phyloP scores from a whole-genome alignment of 2,888 invertebrate species.

The Crocallis elinguaria region DNA sequence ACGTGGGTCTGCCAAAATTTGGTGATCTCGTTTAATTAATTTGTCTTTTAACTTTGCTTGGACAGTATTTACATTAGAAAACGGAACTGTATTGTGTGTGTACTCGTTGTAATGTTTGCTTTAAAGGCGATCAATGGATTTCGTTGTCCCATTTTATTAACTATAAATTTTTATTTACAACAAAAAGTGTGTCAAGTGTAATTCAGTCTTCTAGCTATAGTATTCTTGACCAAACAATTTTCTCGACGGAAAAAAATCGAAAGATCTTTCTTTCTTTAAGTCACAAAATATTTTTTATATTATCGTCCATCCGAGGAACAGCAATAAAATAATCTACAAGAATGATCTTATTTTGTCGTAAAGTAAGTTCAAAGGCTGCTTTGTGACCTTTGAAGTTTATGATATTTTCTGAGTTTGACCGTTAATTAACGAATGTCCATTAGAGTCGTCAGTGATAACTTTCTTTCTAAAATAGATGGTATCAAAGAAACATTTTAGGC shows the following conservation, averaged over 20 bases:
- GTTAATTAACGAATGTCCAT: conserved; percentile 4
- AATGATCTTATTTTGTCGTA: neutral
- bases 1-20: conserved; percentile 15
- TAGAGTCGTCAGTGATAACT: neutral
- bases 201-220: no score
- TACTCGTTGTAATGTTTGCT: no score
- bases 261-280: no score
- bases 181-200: no score
- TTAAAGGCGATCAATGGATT: no score
- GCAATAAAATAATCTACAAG: neutral
- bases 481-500: neutral
- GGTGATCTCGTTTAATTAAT: conserved; percentile 15
- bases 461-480: neutral
- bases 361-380: neutral
- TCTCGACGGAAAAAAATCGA: no score
- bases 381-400: neutral
- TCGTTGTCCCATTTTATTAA: no score
- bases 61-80: neutral
- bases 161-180: no score
- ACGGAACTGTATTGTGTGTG: neutral
- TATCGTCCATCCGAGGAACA: neutral
- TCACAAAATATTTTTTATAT: no score
- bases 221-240: no score
- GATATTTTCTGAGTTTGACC: neutral
- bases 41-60: conserved; percentile 20